Base-by-base conservation (phyloP, 2,113 vertebrate species). In the Poeciliopsis prolifica region DNA sequence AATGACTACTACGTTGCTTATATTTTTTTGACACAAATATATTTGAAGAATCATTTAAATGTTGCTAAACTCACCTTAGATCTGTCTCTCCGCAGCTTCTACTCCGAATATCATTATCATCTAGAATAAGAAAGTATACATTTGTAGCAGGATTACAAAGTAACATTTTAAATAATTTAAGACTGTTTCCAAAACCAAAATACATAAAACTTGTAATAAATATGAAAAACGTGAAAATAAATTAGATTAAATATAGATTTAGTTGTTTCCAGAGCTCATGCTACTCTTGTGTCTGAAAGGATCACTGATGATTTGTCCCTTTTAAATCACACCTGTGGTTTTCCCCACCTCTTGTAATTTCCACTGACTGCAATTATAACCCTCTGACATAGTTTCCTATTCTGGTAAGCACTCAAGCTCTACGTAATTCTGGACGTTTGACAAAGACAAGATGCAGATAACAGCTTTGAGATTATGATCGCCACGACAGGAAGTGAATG, bases 31-130 rank as follows among this genome's bases (percentile, higher is more conserved):
- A 54, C 48, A 54, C 17, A 54, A 54, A 54, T 54, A 54, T 24
- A 51, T 22, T 51, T 48, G 4, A 48, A 48, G 15, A 10, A 40
- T 28, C 8, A 1, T 33, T 66, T 33, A 31, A 62, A 8, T 19
- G 11, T 35, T 29, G 64, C 61, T 78, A 60, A 1, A 75, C 92
- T 92, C 79, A 92, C 94, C 89, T 93, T 28, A 94, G 76, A 9
- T 94, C 93, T 10, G 77, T 35, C 62, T 94, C 93, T 75, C 85
- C 89, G 87, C 87, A 93, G 82, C 90, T 91, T 76, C 68, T 48
- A 58, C 84, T 87, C 3, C 14, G 68, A 72, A 69, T 72, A 19
- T 93, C 94, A n/a, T 44, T 44, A 44, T 90, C 88, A 72, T 94
- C 94, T 95, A 84, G 2, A 94, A 92, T 69, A 28, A 63, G 77